phyloP scores from a whole-genome alignment of 2,888 invertebrate species.

The Eulithis testata region DNA sequence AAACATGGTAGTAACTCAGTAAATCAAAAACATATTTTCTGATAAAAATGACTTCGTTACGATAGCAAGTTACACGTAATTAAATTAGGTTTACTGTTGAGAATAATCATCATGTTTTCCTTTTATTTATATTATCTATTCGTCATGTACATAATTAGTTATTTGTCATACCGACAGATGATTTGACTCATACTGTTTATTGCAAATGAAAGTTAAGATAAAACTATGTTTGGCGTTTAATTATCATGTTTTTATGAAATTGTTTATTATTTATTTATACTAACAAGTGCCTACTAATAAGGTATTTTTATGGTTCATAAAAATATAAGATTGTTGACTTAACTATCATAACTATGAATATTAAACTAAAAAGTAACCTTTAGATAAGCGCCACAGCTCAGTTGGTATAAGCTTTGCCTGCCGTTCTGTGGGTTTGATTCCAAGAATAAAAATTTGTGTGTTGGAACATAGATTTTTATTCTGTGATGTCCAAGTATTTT shows the following conservation, averaged over 20 bases:
- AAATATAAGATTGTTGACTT: too few relatives aligned
- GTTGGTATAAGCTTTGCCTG: too few relatives aligned
- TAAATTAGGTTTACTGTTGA: slow-evolving; percentile 18
- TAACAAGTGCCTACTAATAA: too few relatives aligned
- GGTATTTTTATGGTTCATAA: too few relatives aligned
- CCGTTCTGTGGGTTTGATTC: too few relatives aligned
- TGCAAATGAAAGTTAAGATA: slow-evolving; percentile 22
- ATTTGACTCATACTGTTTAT: slow-evolving; percentile 28
- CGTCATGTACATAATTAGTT: slow-evolving; percentile 29
- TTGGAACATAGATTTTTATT: too few relatives aligned
- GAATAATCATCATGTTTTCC: slow-evolving; percentile 21
- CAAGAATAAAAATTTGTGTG: too few relatives aligned
- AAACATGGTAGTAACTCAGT: neutral
- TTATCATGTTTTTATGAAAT: slow-evolving; percentile 5
- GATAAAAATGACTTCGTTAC: slow-evolving; percentile 14
- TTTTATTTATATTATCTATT: slow-evolving; percentile 24
- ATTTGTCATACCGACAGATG: slow-evolving; percentile 28
- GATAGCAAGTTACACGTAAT: slow-evolving; percentile 22
- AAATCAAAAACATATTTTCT: neutral
- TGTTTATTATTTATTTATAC: too few relatives aligned
- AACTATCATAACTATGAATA: too few relatives aligned
- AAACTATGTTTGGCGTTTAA: slow-evolving; percentile 5
- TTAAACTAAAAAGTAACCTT: too few relatives aligned
- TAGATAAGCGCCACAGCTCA: too few relatives aligned
- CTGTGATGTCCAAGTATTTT: too few relatives aligned